A percentile compares a stretch with the other conserved stretches of the same genome.
These are phyloP conservation scores for Oreortyx pictus DNA, from an alignment of 2,797 vertebrate species.

Conservation along the genomic window DNA sequence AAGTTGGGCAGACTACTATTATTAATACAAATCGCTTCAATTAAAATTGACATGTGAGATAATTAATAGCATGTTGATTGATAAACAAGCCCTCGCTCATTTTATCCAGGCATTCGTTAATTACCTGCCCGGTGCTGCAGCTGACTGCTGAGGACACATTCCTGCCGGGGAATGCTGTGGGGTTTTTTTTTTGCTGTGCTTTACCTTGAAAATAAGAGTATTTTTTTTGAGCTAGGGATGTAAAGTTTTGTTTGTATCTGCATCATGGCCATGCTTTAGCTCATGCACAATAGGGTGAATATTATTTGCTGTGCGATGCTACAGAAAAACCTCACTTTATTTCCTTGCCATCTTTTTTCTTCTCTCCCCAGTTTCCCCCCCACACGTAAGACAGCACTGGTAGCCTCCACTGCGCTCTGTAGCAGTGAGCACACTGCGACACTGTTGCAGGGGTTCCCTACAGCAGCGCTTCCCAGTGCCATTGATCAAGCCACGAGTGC, in stretches of 20 bases:
- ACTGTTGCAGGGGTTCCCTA: conserved; percentile 70
- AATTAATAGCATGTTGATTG: conserved; percentile 60
- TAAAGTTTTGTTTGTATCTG: background rate
- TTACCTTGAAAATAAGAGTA: background rate
- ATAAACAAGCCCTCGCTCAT: conserved; percentile 42
- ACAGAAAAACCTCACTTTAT: background rate
- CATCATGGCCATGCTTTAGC: background rate
- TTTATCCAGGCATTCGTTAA: conserved; percentile 41
- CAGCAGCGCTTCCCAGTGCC: conserved; percentile 52
- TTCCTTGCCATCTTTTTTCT: background rate
- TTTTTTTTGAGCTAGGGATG: background rate
- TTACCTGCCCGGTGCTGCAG: background rate
- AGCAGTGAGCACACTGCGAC: conserved; percentile 62
- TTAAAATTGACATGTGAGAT: conserved; percentile 41
- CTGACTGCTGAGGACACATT: background rate
- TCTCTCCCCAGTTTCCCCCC: background rate
- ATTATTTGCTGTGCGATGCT: background rate
- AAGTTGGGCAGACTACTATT: background rate
- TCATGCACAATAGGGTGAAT: background rate
- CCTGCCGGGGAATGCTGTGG: background rate
- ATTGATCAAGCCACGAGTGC: conserved; percentile 64
- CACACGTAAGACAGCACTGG: background rate
- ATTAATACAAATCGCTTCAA: conserved; percentile 59
- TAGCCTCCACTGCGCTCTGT: background rate
- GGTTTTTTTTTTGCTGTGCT: background rate